These are phyloP conservation scores for Lepus europaeus DNA, from an alignment of 2,113 vertebrate species.

Conservation along the genomic window DNA sequence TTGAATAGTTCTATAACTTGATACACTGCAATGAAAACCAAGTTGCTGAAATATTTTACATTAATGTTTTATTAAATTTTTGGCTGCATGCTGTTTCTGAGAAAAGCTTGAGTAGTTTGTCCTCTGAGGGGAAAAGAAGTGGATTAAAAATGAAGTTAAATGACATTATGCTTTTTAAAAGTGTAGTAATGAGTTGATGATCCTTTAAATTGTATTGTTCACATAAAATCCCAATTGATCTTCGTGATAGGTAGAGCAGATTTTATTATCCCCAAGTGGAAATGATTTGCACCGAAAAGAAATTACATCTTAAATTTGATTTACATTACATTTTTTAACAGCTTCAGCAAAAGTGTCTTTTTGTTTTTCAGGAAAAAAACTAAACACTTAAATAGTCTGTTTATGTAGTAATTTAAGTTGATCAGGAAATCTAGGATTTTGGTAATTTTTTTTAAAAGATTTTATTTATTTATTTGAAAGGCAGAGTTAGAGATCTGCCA, in stretches of 20 bases:
- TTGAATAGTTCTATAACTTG: neutral
- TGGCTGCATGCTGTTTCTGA: neutral
- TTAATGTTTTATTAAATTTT: slow-evolving; percentile 33
- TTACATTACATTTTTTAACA: neutral
- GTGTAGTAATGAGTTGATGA: neutral
- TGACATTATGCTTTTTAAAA: neutral
- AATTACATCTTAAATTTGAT: neutral
- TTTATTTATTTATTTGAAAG: no score
- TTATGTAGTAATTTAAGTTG: slow-evolving; percentile 42
- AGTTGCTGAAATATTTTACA: slow-evolving; percentile 22
- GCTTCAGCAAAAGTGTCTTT: slow-evolving; percentile 10
- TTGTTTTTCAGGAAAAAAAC: neutral
- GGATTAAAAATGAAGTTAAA: slow-evolving; percentile 26
- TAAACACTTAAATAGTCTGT: neutral
- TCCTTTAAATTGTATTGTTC: slow-evolving; percentile 59
- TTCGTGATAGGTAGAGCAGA: neutral
- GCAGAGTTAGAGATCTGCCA: no score
- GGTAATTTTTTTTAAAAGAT: neutral
- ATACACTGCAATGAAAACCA: neutral
- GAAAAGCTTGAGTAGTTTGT: slow-evolving; percentile 32
- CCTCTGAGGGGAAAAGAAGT: neutral
- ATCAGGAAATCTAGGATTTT: slow-evolving; percentile 32
- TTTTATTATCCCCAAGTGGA: slow-evolving; percentile 32
- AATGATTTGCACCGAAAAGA: slow-evolving; percentile 17
- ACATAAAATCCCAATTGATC: neutral